Conservation (phyloP, 2,113 vertebrate species). For the Neolamprologus longior region DNA sequence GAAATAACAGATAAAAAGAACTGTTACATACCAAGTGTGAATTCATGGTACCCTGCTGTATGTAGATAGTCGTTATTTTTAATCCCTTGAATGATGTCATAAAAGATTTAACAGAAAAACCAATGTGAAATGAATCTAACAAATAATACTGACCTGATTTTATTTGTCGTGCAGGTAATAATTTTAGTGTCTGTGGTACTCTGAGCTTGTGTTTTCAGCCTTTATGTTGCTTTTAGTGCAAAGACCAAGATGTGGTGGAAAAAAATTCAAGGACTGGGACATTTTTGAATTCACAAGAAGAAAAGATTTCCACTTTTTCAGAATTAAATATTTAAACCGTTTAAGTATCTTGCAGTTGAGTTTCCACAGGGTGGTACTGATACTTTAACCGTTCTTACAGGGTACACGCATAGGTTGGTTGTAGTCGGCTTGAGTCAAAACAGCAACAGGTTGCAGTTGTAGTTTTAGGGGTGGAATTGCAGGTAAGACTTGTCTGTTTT, state of each 20-base stretch:
- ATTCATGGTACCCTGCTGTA: not conserved
- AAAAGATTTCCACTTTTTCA: not conserved
- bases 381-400: not conserved
- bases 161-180: slow-evolving; percentile 18
- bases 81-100: not conserved
- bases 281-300: not conserved
- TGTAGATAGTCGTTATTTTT: not conserved
- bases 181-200: not conserved
- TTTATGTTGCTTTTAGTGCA: not conserved
- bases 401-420: not conserved
- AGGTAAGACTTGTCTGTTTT: not conserved
- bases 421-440: not conserved
- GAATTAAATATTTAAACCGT: not conserved
- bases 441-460: not conserved
- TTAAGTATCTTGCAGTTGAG: not conserved
- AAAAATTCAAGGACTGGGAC: fast-evolving
- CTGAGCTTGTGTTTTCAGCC: not conserved
- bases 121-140: not conserved
- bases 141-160: slow-evolving; percentile 22
- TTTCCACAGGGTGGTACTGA: not conserved
- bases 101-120: not conserved
- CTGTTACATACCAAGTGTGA: not conserved
- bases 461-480: not conserved
- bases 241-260: not conserved
- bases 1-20: not conserved